Percentiles rank a stretch among this genome's conserved stretches.
These are phyloP conservation scores for Ochropleura leucogaster DNA, from an alignment of 2,888 invertebrate genomes.

Conservation along the genomic window DNA sequence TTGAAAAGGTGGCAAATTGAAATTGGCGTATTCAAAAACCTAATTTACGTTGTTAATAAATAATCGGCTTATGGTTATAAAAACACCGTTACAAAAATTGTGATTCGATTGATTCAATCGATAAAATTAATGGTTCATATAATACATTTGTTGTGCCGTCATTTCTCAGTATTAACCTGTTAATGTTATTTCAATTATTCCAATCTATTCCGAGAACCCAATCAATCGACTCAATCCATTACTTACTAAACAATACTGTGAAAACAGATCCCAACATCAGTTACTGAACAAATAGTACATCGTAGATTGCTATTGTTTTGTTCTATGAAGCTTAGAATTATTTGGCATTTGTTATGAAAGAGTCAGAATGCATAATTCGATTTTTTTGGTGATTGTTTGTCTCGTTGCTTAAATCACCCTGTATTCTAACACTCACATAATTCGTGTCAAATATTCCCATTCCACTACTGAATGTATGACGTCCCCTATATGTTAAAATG, in stretches of 20 bases:
- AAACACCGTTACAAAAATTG: not conserved
- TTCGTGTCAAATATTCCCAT: constrained; percentile 21
- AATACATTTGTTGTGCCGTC: not conserved
- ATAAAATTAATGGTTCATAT: not conserved
- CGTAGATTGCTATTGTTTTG: constrained; percentile 52
- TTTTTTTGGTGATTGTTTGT: not conserved
- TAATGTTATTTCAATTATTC: constrained; percentile 12
- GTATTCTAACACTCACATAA: constrained; percentile 37
- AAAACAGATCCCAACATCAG: constrained; percentile 15
- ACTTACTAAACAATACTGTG: constrained; percentile 13
- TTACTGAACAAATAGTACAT: constrained; percentile 35
- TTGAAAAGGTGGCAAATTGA: not conserved
- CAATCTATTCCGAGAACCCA: constrained; percentile 8
- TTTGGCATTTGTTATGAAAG: constrained; percentile 32
- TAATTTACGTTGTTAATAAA: not conserved
- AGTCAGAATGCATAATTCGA: constrained; percentile 5
- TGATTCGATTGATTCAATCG: not conserved
- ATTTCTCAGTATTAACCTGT: not conserved
- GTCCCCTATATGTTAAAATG: constrained; percentile 36
- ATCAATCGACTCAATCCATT: constrained; percentile 14
- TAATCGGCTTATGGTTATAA: not conserved
- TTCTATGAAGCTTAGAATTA: constrained; percentile 40
- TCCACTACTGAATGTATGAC: constrained; percentile 41
- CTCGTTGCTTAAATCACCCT: not conserved
- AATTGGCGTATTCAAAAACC: not conserved